A percentile compares a stretch with the other conserved stretches of the same genome.
Evolutionary conservation across 2,888 invertebrate species (phyloP).

Genomic region (Pterobdella sp.): DNA sequence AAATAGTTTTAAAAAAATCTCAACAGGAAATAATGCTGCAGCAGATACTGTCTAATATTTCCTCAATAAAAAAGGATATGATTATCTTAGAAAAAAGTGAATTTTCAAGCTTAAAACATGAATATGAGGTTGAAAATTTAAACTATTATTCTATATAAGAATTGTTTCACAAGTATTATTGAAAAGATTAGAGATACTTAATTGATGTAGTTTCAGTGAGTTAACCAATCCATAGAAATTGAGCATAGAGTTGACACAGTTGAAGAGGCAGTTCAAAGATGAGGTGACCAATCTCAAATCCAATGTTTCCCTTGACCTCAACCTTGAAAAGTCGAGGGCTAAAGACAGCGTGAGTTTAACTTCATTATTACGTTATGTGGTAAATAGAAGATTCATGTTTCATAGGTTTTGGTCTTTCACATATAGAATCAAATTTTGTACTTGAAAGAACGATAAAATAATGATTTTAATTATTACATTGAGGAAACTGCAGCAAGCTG

Average conservation of each 20-base stretch:
- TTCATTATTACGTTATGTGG: neutral
- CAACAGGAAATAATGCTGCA: slow-evolving; percentile 50
- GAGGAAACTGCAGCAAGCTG: slow-evolving; percentile 42
- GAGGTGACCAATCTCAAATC: slow-evolving; percentile 46
- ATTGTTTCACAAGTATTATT: neutral
- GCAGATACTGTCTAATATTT: slow-evolving; percentile 47
- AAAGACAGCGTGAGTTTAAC: slow-evolving; percentile 46
- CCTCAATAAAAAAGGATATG: slow-evolving; percentile 50
- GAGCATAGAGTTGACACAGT: slow-evolving; percentile 42
- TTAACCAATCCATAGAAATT: slow-evolving; percentile 42
- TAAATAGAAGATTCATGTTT: neutral
- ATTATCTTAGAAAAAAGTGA: slow-evolving; percentile 51
- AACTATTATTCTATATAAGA: neutral
- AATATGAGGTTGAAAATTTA: slow-evolving; percentile 45
- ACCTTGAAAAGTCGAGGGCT: slow-evolving; percentile 47
- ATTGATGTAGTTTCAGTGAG: too few species aligned
- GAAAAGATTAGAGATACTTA: neutral
- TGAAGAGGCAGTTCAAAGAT: slow-evolving; percentile 43
- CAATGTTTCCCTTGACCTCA: slow-evolving; percentile 47
- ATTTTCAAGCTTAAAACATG: slow-evolving; percentile 48
- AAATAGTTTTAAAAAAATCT: too few species aligned
- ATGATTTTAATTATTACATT: slow-evolving; percentile 21
- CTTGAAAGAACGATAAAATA: neutral
- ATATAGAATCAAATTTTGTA: neutral
- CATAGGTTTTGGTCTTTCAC: neutral